A percentile compares a stretch with the other conserved stretches of the same genome.
Conservation (phyloP, 37 sponge, comb jelly and placozoan species). For the Agelas oroides region DNA sequence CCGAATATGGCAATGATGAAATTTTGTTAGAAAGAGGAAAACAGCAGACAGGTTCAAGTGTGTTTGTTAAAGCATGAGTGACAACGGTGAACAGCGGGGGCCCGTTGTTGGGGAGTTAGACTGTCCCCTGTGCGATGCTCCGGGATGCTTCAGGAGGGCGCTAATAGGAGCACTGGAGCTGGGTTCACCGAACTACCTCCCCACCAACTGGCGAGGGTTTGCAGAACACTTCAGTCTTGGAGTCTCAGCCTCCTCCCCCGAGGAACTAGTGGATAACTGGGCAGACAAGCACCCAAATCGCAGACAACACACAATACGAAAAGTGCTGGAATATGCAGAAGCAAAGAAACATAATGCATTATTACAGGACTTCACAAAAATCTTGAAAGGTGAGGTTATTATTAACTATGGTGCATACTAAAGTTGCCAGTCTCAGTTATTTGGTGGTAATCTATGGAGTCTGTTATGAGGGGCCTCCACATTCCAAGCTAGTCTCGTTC, state of each 20-base stretch:
- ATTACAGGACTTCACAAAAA: not conserved
- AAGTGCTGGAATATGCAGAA: constrained; percentile 16
- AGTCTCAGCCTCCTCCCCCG: not conserved
- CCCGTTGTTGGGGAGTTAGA: too few species aligned
- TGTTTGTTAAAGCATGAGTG: too few species aligned
- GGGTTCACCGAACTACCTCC: not conserved
- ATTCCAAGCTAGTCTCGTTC: too few species aligned
- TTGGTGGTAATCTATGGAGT: too few species aligned
- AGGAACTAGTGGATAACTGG: constrained; percentile 25
- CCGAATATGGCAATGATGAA: too few species aligned
- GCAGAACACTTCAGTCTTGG: constrained; percentile 5
- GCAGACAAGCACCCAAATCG: not conserved
- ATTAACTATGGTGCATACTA: too few species aligned
- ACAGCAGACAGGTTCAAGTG: too few species aligned
- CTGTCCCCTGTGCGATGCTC: constrained; percentile 16
- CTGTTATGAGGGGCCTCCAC: too few species aligned
- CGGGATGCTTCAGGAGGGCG: constrained; percentile 8
- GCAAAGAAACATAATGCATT: not conserved
- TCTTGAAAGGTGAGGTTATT: not conserved
- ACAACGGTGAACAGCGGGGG: too few species aligned
- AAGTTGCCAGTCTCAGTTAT: too few species aligned
- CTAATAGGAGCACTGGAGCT: constrained; percentile 13
- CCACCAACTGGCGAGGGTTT: constrained; percentile 36
- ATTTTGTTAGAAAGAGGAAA: too few species aligned
- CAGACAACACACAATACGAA: not conserved